phyloP scores from a whole-genome alignment of 2,888 invertebrate species.

The Thera obeliscata region DNA sequence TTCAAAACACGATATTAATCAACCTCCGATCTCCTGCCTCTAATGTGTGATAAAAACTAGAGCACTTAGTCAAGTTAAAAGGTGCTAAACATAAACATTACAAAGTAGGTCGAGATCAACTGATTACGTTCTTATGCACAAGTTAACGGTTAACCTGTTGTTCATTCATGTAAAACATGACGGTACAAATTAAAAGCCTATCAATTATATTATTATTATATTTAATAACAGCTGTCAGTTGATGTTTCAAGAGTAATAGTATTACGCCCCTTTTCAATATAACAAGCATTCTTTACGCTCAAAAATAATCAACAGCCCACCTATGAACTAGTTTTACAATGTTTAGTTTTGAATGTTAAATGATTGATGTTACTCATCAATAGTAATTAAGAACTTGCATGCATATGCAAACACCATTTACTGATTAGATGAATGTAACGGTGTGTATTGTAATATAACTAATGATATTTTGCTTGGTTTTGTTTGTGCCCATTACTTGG shows the following conservation, averaged over 20 bases:
- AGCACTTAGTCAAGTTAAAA: conserved; percentile 52
- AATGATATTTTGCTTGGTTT: conserved; percentile 60
- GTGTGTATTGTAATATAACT: conserved; percentile 56
- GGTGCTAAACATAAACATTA: conserved; percentile 53
- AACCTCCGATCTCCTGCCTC: conserved; percentile 52
- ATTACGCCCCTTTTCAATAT: conserved; percentile 54
- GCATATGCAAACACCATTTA: conserved; percentile 54
- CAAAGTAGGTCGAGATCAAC: conserved; percentile 55
- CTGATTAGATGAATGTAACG: conserved; percentile 59
- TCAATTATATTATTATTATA: conserved; percentile 57
- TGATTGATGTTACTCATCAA: conserved; percentile 62
- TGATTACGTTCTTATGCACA: conserved; percentile 52
- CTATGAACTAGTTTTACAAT: conserved; percentile 34
- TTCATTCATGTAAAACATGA: conserved; percentile 60
- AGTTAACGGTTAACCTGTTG: conserved; percentile 57
- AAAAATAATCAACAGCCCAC: conserved; percentile 51
- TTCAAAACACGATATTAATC: conserved; percentile 57
- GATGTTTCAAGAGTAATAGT: conserved; percentile 33
- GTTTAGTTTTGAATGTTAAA: conserved; percentile 45
- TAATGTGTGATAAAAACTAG: conserved; percentile 47
- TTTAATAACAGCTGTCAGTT: conserved; percentile 56
- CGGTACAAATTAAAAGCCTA: conserved; percentile 62
- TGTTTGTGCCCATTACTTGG: conserved; percentile 65
- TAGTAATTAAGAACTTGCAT: conserved; percentile 50
- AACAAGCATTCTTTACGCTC: conserved; percentile 47